phyloP scores from a whole-genome alignment of 1,140 invertebrate species.

The Camponotus floridanus region DNA sequence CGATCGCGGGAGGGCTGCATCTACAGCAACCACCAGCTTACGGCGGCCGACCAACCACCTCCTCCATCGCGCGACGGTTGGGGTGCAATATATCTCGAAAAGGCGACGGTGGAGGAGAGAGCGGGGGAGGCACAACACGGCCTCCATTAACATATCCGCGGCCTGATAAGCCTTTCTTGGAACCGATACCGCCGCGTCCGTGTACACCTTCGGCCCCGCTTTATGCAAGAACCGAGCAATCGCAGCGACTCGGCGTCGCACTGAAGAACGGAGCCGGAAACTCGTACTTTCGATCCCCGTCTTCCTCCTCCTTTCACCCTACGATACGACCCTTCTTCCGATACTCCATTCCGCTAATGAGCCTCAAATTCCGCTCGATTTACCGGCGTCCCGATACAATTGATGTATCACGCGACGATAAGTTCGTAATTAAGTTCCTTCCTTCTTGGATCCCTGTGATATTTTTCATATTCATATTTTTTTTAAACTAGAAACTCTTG shows the following conservation, averaged over 20 bases:
- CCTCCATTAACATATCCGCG: constrained; percentile 85
- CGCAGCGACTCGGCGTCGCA: constrained; percentile 43
- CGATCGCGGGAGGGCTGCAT: constrained; percentile 65
- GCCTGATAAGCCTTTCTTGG: constrained; percentile 84
- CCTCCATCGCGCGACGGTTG: constrained; percentile 63
- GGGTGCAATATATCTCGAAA: constrained; percentile 83
- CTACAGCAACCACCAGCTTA: constrained; percentile 56
- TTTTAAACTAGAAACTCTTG: neutral
- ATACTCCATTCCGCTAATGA: constrained; percentile 45
- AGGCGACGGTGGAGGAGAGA: constrained; percentile 67
- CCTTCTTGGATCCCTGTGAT: neutral
- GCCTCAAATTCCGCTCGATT: constrained; percentile 51
- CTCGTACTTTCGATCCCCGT: constrained; percentile 59
- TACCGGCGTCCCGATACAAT: neutral
- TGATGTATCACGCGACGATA: constrained; percentile 43
- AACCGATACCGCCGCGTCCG: constrained; percentile 82
- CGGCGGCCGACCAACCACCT: constrained; percentile 44
- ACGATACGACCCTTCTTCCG: constrained; percentile 36
- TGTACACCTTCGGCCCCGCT: constrained; percentile 73
- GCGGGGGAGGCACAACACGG: constrained; percentile 77
- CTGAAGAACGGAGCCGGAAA: constrained; percentile 73
- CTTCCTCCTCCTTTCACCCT: neutral
- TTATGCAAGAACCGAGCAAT: constrained; percentile 74
- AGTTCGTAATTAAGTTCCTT: neutral
- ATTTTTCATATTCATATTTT: neutral